Base-by-base conservation (phyloP, 2,797 vertebrate species). In the Coccyzus lansbergi region DNA sequence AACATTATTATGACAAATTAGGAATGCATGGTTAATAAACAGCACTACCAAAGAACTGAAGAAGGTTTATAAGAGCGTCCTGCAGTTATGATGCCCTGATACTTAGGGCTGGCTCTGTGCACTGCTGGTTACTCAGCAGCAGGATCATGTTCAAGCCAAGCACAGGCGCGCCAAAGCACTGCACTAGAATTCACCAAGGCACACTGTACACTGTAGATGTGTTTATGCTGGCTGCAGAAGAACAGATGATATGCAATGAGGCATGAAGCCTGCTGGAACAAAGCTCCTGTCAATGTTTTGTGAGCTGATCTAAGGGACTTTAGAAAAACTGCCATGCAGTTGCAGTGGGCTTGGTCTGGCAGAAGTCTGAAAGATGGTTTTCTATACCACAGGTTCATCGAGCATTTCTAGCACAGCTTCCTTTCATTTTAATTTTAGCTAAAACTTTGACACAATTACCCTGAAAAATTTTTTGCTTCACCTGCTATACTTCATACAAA, bases 261-360 rank as follows among this genome's bases (percentile, higher is more conserved):
- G 74, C 93, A 77, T 82, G 81, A 87, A 93, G 86, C 68, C 84
- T 95, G 86, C 83, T 94, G 83, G 91, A 95, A 95, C 86, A 95
- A 95, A 95, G 91, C 70, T 88, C 55, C 75, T 76, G 74, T 90
- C 83, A 82, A 52, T 76, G 78, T 88, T 95, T 86, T 77, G 63
- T 59, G 52, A 88, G 74, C 36, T 86, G 46, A 44, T 63, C 48
- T 65, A 38, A 86, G 29, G 26, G 63, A 89, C 33, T 85, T 86
- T 91, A 83, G 81, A 77, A 83, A 94, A 82, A 4, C 3, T 60
- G 12, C 84, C 38, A 42, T 55, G 70, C 55, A 55, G 48, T 38
- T 51, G 46, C 55, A 88, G 58, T 6, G 46, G 24, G 63, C 48
- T 92, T 1, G 2, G 53, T 78, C 65, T 83, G 46, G 46, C 51